These are phyloP conservation scores for Zapus hudsonius DNA, from an alignment of 2,113 vertebrate species.

Conservation along the genomic window DNA sequence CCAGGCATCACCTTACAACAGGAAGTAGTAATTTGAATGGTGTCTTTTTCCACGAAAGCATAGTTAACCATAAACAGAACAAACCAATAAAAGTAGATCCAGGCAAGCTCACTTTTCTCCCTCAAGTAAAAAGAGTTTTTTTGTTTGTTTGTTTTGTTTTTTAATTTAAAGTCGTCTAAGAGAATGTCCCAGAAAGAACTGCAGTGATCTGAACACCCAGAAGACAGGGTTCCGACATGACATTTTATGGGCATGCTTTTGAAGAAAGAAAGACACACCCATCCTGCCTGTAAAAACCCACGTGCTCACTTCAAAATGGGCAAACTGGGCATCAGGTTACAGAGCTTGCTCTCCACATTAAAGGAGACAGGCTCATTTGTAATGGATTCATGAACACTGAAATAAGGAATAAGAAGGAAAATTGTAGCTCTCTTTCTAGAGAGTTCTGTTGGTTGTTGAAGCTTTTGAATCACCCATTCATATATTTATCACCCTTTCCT, in stretches of 20 bases:
- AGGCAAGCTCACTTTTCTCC: background rate
- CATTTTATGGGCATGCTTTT: slow-evolving; percentile 55
- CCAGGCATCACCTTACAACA: background rate
- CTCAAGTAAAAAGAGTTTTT: background rate
- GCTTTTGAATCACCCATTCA: background rate
- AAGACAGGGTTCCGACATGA: background rate
- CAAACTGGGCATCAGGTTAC: slow-evolving; percentile 50
- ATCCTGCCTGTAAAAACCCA: slow-evolving; percentile 58
- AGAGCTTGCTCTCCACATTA: slow-evolving; percentile 37
- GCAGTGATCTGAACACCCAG: background rate
- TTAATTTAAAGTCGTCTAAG: too few species aligned
- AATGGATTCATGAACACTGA: slow-evolving; percentile 21
- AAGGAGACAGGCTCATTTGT: slow-evolving; percentile 53
- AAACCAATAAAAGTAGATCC: background rate
- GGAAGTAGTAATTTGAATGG: slow-evolving; percentile 17
- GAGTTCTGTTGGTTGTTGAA: background rate
- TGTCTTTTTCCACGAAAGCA: slow-evolving; percentile 28
- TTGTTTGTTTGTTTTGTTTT: too few species aligned
- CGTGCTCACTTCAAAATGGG: slow-evolving; percentile 54
- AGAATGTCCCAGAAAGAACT: background rate
- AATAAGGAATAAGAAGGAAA: background rate
- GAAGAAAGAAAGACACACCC: slow-evolving; percentile 58
- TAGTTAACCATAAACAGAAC: background rate
- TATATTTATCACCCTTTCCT: background rate
- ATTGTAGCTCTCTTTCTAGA: background rate